Evolutionary conservation across 2,113 vertebrate species (phyloP).

Genomic region (Octodon degus): DNA sequence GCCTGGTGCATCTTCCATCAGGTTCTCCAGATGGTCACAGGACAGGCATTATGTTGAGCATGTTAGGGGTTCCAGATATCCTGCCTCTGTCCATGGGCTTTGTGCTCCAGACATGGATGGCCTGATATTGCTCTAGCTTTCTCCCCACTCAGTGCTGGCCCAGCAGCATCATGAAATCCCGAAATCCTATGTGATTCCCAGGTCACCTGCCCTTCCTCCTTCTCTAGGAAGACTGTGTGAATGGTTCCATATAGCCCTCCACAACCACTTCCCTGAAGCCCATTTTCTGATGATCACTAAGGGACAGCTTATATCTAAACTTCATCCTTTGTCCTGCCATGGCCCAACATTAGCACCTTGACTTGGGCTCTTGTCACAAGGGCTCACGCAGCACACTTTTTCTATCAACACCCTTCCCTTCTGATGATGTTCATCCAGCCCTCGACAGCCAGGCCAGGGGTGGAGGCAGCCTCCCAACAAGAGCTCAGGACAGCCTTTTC

Average conservation of each 20-base stretch:
- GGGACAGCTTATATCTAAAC: background rate
- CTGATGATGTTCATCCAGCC: background rate
- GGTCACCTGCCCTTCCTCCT: background rate
- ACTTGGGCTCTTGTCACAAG: background rate
- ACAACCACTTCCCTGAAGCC: background rate
- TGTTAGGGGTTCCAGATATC: background rate
- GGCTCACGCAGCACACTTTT: background rate
- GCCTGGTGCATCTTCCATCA: background rate
- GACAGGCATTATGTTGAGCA: background rate
- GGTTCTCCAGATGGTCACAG: background rate
- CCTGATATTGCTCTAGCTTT: background rate
- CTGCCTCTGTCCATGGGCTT: background rate
- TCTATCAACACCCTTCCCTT: background rate
- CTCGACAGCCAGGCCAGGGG: background rate
- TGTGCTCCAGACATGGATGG: background rate
- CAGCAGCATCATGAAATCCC: background rate
- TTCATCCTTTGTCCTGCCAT: background rate
- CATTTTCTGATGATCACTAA: background rate
- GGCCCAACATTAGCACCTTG: background rate
- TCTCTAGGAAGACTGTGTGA: background rate
- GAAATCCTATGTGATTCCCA: background rate
- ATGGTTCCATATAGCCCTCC: background rate
- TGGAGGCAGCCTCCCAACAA: background rate
- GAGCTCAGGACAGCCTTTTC: slow-evolving; percentile 3
- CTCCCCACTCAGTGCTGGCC: background rate